phyloP scores from a whole-genome alignment of 1,140 invertebrate genomes.

The Heterodera carotae region DNA sequence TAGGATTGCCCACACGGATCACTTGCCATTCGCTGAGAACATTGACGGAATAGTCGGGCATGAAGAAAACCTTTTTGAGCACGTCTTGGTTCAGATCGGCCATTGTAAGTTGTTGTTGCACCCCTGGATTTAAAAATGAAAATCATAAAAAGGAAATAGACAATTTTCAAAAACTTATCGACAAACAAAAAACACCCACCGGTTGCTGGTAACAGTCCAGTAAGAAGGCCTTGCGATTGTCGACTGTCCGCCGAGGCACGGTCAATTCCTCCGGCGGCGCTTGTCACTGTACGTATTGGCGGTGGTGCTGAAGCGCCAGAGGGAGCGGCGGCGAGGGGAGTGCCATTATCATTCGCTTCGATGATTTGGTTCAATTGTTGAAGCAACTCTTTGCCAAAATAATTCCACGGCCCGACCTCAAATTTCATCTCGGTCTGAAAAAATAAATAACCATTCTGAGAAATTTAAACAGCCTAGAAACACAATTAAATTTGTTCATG shows the following conservation, averaged over 20 bases:
- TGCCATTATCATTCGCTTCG: neutral
- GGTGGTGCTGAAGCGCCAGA: slow-evolving; percentile 13
- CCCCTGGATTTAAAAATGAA: neutral
- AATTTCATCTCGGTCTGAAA: slow-evolving; percentile 59
- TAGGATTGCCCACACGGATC: too few relatives aligned
- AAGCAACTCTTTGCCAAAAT: slow-evolving; percentile 60
- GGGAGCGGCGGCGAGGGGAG: neutral
- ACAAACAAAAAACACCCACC: neutral
- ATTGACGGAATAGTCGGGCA: slow-evolving; percentile 55
- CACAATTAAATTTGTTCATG: neutral
- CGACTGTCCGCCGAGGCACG: neutral
- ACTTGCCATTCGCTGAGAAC: slow-evolving; percentile 51
- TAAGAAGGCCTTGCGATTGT: slow-evolving; percentile 17
- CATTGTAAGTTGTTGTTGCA: slow-evolving; percentile 13
- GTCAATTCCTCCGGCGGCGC: neutral
- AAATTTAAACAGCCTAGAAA: too few relatives aligned
- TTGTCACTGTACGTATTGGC: slow-evolving; percentile 4
- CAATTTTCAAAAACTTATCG: neutral
- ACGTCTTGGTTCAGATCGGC: slow-evolving; percentile 12
- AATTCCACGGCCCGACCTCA: slow-evolving; percentile 64
- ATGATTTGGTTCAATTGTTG: slow-evolving; percentile 47
- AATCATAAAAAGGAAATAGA: neutral
- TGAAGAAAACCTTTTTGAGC: slow-evolving; percentile 51
- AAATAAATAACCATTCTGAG: neutral
- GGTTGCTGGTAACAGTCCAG: neutral